These are phyloP conservation scores for Neria commutata DNA, from an alignment of 2,888 invertebrate species.

Conservation along the genomic window DNA sequence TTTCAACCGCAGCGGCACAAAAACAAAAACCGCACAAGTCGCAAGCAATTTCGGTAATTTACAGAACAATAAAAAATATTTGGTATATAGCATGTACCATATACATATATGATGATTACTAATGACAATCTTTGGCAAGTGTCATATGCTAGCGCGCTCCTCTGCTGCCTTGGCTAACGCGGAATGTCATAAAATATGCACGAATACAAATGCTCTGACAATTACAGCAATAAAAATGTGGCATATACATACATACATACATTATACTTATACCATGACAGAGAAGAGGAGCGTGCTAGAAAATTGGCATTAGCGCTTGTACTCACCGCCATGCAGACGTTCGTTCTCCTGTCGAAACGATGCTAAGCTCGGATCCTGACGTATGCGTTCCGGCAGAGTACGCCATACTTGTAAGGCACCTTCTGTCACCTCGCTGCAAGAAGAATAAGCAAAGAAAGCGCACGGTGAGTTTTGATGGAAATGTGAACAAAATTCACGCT, in stretches of 20 bases:
- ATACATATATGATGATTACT: too few species aligned
- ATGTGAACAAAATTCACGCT: too few species aligned
- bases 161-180: too few species aligned
- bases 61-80: too few species aligned
- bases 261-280: constrained; percentile 9
- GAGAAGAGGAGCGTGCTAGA: not conserved
- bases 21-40: too few species aligned
- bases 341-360: constrained; percentile 65
- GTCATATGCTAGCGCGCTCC: not conserved
- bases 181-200: constrained; percentile 1
- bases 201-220: constrained; percentile 49
- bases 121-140: not conserved
- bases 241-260: constrained; percentile 23
- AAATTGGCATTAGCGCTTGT: not conserved
- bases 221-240: constrained; percentile 45
- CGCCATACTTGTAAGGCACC: constrained; percentile 72
- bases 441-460: too few species aligned
- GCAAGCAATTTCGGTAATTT: too few species aligned
- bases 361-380: constrained; percentile 71
- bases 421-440: constrained; percentile 66
- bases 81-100: too few species aligned
- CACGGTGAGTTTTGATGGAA: too few species aligned
- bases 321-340: constrained; percentile 60
- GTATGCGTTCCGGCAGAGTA: constrained; percentile 71
- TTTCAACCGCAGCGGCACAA: too few species aligned